Conservation (phyloP, 2,888 invertebrate species). For the Germaria angustata region DNA sequence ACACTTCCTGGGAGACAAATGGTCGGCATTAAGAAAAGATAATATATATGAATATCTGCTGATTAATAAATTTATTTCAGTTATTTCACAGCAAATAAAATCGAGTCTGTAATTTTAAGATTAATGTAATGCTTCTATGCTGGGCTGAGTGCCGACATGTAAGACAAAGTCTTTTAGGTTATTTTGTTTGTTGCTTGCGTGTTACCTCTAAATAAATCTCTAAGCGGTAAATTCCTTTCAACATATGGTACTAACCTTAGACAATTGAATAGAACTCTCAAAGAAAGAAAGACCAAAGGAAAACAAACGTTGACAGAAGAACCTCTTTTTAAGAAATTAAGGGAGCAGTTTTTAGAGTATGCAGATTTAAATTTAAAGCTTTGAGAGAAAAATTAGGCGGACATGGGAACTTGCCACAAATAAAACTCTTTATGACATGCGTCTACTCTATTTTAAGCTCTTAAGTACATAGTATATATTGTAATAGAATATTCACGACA, state of each 20-base stretch:
- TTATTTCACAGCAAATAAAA: background rate
- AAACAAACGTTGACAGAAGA: background rate
- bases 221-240: background rate
- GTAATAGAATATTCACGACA: conserved; percentile 44
- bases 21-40: background rate
- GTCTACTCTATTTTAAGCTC: conserved; percentile 15
- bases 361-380: background rate
- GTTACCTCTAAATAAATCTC: background rate
- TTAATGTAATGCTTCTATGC: too few relatives aligned
- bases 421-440: background rate
- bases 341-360: background rate
- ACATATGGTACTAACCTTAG: conserved; percentile 49
- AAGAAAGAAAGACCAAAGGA: background rate
- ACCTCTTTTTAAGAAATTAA: background rate
- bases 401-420: background rate
- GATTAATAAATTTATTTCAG: background rate
- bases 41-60: conserved; percentile 18
- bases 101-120: too few relatives aligned
- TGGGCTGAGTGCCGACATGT: too few relatives aligned
- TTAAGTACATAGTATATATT: conserved; percentile 5
- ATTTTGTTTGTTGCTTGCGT: background rate
- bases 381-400: background rate
- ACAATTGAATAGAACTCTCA: conserved; percentile 29
- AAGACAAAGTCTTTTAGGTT: too few relatives aligned
- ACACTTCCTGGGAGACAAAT: background rate